phyloP scores from a whole-genome alignment of 64 coral and sea anemone genomes.

The Catalaphyllia jardinei region DNA sequence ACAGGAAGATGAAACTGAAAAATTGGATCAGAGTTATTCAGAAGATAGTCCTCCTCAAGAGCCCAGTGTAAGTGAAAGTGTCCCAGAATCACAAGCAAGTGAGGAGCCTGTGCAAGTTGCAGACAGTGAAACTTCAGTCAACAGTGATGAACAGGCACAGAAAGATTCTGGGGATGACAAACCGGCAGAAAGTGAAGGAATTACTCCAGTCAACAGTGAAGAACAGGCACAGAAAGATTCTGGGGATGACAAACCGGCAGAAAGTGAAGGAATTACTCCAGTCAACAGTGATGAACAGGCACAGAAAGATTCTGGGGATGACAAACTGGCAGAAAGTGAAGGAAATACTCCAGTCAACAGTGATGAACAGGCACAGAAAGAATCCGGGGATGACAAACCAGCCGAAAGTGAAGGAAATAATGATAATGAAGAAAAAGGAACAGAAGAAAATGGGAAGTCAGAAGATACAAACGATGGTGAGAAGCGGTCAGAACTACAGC shows the following conservation, averaged over 20 bases:
- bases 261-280: neutral
- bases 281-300: neutral
- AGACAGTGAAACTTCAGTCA: neutral
- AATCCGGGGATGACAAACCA: neutral
- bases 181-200: conserved; percentile 9
- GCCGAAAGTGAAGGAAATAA: conserved; percentile 9
- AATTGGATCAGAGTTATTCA: neutral
- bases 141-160: neutral
- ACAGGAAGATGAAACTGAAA: neutral
- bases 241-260: neutral
- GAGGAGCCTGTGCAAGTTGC: neutral
- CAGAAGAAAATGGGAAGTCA: neutral
- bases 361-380: neutral
- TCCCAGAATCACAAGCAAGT: neutral
- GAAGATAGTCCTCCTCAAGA: neutral
- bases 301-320: neutral
- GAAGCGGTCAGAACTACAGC: conserved; percentile 10
- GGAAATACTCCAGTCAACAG: neutral
- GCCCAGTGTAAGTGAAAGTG: too few species aligned
- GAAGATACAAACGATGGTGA: conserved; percentile 12
- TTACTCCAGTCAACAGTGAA: neutral
- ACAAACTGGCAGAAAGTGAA: neutral
- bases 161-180: neutral
- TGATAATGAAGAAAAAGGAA: conserved; percentile 12
- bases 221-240: neutral